A percentile compares a stretch with the other conserved stretches of the same genome.
phyloP scores from a whole-genome alignment of 2,113 vertebrate genomes.

The Ceyx cyanopectus region DNA sequence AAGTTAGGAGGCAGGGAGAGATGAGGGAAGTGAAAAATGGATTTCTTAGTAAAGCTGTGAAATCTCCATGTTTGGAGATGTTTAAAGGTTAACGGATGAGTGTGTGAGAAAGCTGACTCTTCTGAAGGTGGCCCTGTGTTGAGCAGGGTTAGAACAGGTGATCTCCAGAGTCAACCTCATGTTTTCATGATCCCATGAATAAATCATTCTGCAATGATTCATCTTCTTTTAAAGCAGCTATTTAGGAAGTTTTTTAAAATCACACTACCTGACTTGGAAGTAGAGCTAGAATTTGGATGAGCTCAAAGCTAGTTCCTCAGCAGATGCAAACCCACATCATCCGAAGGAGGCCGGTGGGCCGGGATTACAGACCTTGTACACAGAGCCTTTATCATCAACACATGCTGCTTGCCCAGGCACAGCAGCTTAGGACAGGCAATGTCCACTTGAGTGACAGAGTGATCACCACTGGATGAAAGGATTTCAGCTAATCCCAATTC shows the following conservation, averaged over 20 bases:
- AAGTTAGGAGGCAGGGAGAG: not conserved
- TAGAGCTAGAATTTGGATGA: not conserved
- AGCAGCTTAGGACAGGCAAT: not conserved
- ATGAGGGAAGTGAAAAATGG: not conserved
- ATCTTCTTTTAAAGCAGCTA: not conserved
- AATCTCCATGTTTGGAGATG: not conserved
- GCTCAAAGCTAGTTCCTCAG: not conserved
- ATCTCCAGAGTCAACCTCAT: not conserved
- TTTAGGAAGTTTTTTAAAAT: not conserved
- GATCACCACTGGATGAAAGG: not conserved
- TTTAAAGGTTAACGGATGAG: not conserved
- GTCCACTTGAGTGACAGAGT: not conserved
- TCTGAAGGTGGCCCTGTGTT: not conserved
- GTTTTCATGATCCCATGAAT: not conserved
- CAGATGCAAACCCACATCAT: not conserved
- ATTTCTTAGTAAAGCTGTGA: not conserved
- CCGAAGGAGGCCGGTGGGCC: not conserved
- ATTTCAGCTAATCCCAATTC: constrained; percentile 19
- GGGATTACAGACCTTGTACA: not conserved
- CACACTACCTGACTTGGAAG: not conserved
- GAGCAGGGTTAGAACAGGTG: not conserved
- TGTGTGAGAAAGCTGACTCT: not conserved
- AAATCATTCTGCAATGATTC: not conserved
- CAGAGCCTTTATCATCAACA: not conserved
- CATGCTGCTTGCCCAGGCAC: not conserved